These are phyloP conservation scores for Ennomos fuscantarius DNA, from an alignment of 2,888 invertebrate genomes.

Conservation along the genomic window DNA sequence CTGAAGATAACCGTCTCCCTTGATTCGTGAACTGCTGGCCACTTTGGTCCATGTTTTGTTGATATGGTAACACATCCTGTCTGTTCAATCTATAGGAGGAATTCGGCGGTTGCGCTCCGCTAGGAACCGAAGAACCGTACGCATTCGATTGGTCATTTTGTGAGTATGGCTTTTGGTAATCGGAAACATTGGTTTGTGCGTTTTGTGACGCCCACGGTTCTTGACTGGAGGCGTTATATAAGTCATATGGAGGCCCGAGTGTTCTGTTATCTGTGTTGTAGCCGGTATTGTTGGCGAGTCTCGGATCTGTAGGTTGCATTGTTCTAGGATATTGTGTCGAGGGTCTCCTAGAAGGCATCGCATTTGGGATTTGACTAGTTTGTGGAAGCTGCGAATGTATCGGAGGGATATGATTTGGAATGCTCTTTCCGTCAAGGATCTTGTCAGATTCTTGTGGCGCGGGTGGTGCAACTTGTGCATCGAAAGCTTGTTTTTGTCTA, in stretches of 20 bases:
- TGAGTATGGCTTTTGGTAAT: conserved; percentile 63
- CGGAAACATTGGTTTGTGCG: conserved; percentile 58
- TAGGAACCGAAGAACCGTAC: conserved; percentile 56
- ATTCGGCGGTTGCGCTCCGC: conserved; percentile 51
- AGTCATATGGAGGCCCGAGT: conserved; percentile 63
- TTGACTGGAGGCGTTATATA: conserved; percentile 66
- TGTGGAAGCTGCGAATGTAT: conserved; percentile 80
- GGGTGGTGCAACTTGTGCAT: conserved; percentile 78
- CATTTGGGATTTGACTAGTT: conserved; percentile 72
- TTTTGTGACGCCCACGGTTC: conserved; percentile 65
- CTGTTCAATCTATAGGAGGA: conserved; percentile 60
- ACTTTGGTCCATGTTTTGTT: conserved; percentile 69
- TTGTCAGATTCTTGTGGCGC: conserved; percentile 79
- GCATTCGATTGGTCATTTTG: conserved; percentile 62
- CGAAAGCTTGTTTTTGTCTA: conserved; percentile 84
- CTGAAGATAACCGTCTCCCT: conserved; percentile 65
- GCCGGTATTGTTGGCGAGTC: conserved; percentile 68
- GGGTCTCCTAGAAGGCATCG: conserved; percentile 74
- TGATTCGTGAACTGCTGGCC: conserved; percentile 69
- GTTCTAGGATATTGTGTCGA: conserved; percentile 71
- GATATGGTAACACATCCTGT: conserved; percentile 64
- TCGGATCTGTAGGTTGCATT: conserved; percentile 63
- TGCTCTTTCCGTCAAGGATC: conserved; percentile 83
- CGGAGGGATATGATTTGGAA: conserved; percentile 85
- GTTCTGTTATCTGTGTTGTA: conserved; percentile 69